A percentile compares a stretch with the other conserved stretches of the same genome.
Evolutionary conservation across 2,888 invertebrate species (phyloP).

Genomic region (Melinaea marsaeus): DNA sequence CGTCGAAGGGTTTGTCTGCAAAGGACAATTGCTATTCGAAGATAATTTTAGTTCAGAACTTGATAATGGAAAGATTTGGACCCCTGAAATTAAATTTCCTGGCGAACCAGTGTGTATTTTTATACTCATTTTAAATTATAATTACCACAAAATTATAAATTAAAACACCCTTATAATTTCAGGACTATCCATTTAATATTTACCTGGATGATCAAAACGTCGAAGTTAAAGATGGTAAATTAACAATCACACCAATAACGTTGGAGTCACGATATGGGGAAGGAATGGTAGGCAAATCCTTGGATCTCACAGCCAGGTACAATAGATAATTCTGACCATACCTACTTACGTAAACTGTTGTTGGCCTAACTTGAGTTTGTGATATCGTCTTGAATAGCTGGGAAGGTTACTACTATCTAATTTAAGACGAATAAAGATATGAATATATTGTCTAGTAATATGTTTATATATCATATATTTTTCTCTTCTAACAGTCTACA

Average conservation of each 20-base stretch:
- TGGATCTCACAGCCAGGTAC: conserved; percentile 62
- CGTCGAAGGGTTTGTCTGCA: conserved; percentile 66
- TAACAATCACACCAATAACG: conserved; percentile 79
- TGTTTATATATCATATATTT: too few relatives aligned
- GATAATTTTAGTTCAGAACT: conserved; percentile 75
- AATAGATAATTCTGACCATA: background rate
- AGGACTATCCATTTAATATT: conserved; percentile 85
- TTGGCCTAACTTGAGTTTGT: background rate
- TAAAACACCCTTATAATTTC: conserved; percentile 22
- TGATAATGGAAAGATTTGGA: conserved; percentile 74
- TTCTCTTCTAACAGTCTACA: background rate
- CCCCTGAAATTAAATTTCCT: conserved; percentile 76
- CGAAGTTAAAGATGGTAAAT: conserved; percentile 69
- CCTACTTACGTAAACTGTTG: background rate
- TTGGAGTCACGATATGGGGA: conserved; percentile 76
- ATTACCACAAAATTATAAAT: background rate
- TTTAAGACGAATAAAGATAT: too few relatives aligned
- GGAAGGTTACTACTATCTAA: too few relatives aligned
- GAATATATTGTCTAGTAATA: too few relatives aligned
- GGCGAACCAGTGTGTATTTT: conserved; percentile 76
- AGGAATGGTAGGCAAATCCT: conserved; percentile 61
- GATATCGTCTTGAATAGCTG: too few relatives aligned
- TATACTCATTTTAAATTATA: background rate
- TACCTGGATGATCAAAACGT: conserved; percentile 79
- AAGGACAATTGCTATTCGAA: conserved; percentile 79